Evolutionary conservation across 2,797 vertebrate species (phyloP).

Genomic region (Melanotaenia trifasciata): DNA sequence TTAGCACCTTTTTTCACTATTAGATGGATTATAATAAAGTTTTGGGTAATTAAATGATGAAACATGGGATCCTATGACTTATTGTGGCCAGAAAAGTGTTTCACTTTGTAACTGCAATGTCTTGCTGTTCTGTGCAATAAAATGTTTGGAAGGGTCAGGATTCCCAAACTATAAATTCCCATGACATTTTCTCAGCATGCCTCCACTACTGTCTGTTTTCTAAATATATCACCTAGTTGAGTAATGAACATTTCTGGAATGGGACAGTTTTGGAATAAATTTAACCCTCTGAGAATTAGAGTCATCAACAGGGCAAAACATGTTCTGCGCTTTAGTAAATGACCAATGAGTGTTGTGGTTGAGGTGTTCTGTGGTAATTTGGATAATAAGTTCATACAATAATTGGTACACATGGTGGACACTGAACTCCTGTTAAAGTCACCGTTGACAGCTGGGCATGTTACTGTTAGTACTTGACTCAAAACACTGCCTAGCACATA

Average conservation of each 20-base stretch:
- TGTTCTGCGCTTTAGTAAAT: neutral
- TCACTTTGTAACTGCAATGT: neutral
- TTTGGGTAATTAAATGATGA: neutral
- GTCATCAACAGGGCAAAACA: neutral
- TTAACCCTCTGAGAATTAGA: neutral
- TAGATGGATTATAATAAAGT: neutral
- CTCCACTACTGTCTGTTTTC: neutral
- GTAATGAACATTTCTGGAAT: neutral
- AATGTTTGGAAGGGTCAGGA: neutral
- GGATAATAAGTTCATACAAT: neutral
- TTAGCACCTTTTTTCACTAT: neutral
- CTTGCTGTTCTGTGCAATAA: neutral
- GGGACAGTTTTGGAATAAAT: neutral
- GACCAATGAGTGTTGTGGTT: neutral
- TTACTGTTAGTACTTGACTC: neutral
- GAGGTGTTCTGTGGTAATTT: neutral
- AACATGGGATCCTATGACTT: neutral
- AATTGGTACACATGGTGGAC: neutral
- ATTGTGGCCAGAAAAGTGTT: neutral
- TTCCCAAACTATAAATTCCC: neutral
- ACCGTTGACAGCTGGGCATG: neutral
- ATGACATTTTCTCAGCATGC: neutral
- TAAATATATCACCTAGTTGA: neutral
- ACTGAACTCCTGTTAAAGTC: neutral
- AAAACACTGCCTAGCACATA: neutral